Evolutionary conservation across 2,797 vertebrate genomes (phyloP).

Genomic region (Diplodus sargus): DNA sequence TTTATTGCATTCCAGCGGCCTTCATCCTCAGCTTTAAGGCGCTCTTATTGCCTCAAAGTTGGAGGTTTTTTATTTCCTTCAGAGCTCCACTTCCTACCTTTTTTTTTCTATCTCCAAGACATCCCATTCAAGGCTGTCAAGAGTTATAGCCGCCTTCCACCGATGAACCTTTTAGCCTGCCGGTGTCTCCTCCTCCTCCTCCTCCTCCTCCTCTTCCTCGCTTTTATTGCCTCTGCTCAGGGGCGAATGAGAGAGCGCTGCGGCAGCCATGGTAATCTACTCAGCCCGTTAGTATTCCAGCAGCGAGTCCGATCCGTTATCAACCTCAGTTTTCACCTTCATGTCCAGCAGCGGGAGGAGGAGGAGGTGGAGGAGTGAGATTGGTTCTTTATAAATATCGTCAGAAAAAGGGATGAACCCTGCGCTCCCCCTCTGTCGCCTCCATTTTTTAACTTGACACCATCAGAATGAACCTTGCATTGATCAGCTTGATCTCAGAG

Average conservation of each 20-base stretch:
- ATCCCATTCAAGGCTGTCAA: constrained; percentile 59
- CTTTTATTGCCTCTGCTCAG: constrained; percentile 72
- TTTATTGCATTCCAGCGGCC: constrained; percentile 35
- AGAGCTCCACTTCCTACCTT: constrained; percentile 17
- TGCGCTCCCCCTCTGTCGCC: constrained; percentile 34
- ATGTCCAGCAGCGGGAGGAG: constrained; percentile 62
- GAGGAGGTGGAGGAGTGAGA: constrained; percentile 50
- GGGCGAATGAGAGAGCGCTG: constrained; percentile 53
- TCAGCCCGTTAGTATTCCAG: constrained; percentile 74
- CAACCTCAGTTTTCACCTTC: constrained; percentile 67
- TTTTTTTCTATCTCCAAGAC: constrained; percentile 39
- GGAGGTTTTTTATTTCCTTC: constrained; percentile 60
- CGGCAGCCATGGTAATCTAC: constrained; percentile 63
- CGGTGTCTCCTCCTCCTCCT: constrained; percentile 18
- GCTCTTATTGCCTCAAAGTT: constrained; percentile 47
- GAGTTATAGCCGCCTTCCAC: constrained; percentile 69
- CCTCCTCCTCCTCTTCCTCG: constrained; percentile 32
- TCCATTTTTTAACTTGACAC: constrained; percentile 71
- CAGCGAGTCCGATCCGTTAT: constrained; percentile 65
- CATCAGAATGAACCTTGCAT: constrained; percentile 45
- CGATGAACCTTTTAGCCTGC: constrained; percentile 58
- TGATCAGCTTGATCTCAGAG: constrained; percentile 61
- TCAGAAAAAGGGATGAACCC: constrained; percentile 43
- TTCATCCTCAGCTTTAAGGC: constrained; percentile 27
- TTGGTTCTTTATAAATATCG: constrained; percentile 61